Percentiles rank a stretch among this genome's conserved stretches.
These are phyloP conservation scores for Raphicerus campestris DNA, from an alignment of 2,113 vertebrate genomes.

Conservation along the genomic window DNA sequence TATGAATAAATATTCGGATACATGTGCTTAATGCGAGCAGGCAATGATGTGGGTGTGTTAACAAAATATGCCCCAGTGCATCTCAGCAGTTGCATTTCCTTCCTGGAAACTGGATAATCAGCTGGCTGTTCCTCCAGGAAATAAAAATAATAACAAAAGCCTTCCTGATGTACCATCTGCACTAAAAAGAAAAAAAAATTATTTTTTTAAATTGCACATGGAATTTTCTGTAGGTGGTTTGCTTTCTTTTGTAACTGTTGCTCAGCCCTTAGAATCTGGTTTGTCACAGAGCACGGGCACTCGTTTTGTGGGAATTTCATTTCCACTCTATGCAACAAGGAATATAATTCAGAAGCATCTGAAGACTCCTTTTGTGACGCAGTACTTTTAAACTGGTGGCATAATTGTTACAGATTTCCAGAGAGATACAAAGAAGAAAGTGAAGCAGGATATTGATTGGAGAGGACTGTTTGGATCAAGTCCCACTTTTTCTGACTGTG, in stretches of 20 bases:
- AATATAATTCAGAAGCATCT: not conserved
- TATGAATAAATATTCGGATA: not conserved
- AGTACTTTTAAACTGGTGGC: not conserved
- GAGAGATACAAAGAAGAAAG: not conserved
- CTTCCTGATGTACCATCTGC: not conserved
- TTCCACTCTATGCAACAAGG: not conserved
- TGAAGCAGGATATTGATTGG: not conserved
- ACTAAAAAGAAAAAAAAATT: not conserved
- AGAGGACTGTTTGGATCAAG: not conserved
- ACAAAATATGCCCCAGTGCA: not conserved
- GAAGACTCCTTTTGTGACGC: not conserved
- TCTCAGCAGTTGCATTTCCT: not conserved
- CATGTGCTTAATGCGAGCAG: not conserved
- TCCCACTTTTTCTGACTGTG: not conserved
- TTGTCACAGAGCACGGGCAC: not conserved
- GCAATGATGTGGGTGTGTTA: not conserved
- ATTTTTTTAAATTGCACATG: not conserved
- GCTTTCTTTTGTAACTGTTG: not conserved
- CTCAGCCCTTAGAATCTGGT: conserved; percentile 1
- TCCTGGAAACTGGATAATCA: not conserved
- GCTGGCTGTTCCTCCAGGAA: not conserved
- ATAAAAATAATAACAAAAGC: not conserved
- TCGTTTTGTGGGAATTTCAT: not conserved
- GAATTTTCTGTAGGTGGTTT: not conserved
- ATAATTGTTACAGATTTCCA: not conserved